Conservation (phyloP, 2,113 vertebrate genomes). For the Larimichthys crocea region DNA sequence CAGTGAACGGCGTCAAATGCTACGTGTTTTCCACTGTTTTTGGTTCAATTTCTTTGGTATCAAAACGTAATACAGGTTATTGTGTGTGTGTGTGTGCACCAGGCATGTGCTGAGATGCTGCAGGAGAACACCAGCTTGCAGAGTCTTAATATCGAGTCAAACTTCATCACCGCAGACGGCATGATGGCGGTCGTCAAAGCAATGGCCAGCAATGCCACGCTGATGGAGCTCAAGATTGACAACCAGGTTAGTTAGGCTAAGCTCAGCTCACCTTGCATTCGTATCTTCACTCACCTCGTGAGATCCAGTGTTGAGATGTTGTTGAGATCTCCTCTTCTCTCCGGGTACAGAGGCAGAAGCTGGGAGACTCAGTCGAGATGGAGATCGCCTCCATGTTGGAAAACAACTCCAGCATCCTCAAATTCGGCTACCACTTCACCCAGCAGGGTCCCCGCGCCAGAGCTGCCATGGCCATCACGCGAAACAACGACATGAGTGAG, state of each 20-base stretch:
- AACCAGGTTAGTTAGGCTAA: conserved; percentile 87
- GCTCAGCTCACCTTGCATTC: too few species aligned
- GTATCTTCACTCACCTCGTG: not conserved
- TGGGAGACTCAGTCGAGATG: conserved; percentile 95
- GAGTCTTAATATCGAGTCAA: conserved; percentile 96
- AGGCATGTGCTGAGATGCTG: conserved; percentile 96
- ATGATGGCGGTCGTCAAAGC: conserved; percentile 92
- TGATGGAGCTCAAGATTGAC: conserved; percentile 92
- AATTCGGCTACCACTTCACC: conserved; percentile 95
- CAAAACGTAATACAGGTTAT: not conserved
- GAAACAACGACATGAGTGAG: conserved; percentile 95
- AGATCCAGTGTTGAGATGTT: not conserved
- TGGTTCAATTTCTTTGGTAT: not conserved
- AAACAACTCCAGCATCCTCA: conserved; percentile 90
- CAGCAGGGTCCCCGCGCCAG: conserved; percentile 95
- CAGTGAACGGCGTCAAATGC: not conserved
- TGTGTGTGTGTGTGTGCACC: conserved; percentile 12
- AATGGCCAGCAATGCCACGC: conserved; percentile 83
- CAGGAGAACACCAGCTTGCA: conserved; percentile 89
- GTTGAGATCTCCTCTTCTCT: not conserved
- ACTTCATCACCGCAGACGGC: conserved; percentile 93
- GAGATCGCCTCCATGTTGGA: conserved; percentile 95
- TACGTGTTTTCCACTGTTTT: not conserved
- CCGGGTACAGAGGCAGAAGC: conserved; percentile 87
- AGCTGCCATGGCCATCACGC: conserved; percentile 91